Base-by-base conservation (phyloP, 2,888 invertebrate genomes). In the Lithophane leautieri region DNA sequence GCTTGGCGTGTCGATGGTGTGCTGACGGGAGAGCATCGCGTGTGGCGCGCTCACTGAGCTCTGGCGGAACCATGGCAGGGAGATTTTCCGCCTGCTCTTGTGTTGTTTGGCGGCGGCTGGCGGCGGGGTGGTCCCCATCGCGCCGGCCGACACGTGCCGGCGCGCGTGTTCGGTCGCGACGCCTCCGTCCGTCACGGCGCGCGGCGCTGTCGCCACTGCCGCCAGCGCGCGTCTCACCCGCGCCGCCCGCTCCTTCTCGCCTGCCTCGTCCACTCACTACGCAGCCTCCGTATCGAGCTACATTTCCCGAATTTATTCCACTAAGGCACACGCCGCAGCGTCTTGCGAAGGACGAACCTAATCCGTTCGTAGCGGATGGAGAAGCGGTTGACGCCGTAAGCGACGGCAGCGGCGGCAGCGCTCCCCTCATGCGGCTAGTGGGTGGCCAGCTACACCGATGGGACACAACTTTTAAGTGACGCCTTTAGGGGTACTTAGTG, bases 1-100 rank as follows among this genome's bases (percentile, higher is more conserved):
- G 94, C 98, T 97, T 91, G 98, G 98, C 86, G 98, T 98, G 95
- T 98, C 98, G 96, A 99, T 98, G 94, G 98, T 98, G 94, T 98
- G 98, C 94, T 98, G 98, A 74, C 98, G 97, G 80, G 98, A 97
- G 76, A 98, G 97, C 75, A 97, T 97, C 82, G 98, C 98, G 94
- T 98, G 98, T 72, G 97, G 97, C 89, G 97, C 97, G 90, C 97
- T 97, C 88, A 98, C 97, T 79, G 98, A 98, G 90, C 97, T 97
- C 94, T 98, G 98, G 72, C 98, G 97, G 95, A 98, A 98, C 98
- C 98, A 99, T 86, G 98, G 98, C 92, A 98, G 96, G 74, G 98
- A 98, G 89, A 98, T 98, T 95, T 98, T 99, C 91, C 98, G 97
- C 82, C 98, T 97, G 87, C 97, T 97, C 93, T 98, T 98, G 92